A percentile compares a stretch with the other conserved stretches of the same genome.
phyloP scores from a whole-genome alignment of 2,797 vertebrate genomes.

The Pangasius krempfi region DNA sequence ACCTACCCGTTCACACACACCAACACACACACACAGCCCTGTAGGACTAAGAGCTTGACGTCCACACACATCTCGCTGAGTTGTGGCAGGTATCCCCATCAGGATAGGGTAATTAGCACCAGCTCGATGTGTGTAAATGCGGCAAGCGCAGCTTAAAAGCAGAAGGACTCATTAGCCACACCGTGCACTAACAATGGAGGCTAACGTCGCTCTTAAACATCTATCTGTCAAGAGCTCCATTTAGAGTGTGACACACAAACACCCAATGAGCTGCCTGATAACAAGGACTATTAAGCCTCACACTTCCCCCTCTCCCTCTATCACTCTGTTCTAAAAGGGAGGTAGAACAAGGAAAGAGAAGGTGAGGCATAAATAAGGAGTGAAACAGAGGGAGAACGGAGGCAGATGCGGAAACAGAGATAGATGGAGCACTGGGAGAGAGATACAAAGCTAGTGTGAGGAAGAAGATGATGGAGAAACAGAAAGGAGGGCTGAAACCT shows the following conservation, averaged over 20 bases:
- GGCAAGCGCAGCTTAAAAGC: slow-evolving; percentile 71
- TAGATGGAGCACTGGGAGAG: no score
- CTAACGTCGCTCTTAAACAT: slow-evolving; percentile 67
- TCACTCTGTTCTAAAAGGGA: slow-evolving; percentile 13
- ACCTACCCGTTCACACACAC: background rate
- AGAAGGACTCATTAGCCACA: slow-evolving; percentile 76
- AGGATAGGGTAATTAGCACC: slow-evolving; percentile 72
- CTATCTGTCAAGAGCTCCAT: slow-evolving; percentile 77
- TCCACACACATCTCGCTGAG: background rate
- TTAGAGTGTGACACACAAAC: slow-evolving; percentile 73
- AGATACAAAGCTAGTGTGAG: no score
- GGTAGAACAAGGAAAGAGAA: background rate
- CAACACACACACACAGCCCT: background rate
- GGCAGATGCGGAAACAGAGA: background rate
- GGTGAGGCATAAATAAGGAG: background rate
- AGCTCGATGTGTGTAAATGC: slow-evolving; percentile 63
- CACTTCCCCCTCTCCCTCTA: slow-evolving; percentile 62
- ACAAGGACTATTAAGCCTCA: slow-evolving; percentile 73
- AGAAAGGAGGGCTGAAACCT: background rate
- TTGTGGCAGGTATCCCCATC: slow-evolving; percentile 43
- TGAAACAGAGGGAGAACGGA: background rate
- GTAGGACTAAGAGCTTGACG: background rate
- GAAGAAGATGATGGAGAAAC: background rate
- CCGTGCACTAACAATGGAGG: slow-evolving; percentile 71
- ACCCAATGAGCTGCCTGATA: slow-evolving; percentile 68